Conservation (phyloP, 1,140 invertebrate species). For the Aphelinus certus region DNA sequence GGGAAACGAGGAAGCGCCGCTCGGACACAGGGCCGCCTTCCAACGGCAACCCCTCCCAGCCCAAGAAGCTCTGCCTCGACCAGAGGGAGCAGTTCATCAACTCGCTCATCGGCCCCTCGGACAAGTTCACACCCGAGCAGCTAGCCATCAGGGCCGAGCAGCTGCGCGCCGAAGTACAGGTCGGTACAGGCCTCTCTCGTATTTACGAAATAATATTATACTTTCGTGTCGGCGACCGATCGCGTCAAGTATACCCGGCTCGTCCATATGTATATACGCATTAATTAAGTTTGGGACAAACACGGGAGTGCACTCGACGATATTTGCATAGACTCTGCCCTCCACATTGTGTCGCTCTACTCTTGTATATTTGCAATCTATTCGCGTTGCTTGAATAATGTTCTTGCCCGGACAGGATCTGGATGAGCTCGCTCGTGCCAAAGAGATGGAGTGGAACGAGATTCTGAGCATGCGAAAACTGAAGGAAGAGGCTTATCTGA, state of each 20-base stretch:
- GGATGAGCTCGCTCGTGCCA: constrained; percentile 74
- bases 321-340: too few species aligned
- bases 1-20: constrained; percentile 52
- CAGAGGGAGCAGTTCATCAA: constrained; percentile 59
- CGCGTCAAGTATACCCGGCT: too few species aligned
- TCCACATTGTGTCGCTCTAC: too few species aligned
- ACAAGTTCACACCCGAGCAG: constrained; percentile 55
- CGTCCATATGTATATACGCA: too few species aligned
- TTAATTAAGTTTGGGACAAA: too few species aligned
- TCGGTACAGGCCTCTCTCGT: constrained; percentile 15
- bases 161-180: constrained; percentile 58
- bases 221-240: too few species aligned
- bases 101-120: constrained; percentile 52
- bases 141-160: constrained; percentile 56
- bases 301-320: too few species aligned
- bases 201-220: background rate
- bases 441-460: constrained; percentile 86
- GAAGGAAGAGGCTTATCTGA: constrained; percentile 80
- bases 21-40: constrained; percentile 46
- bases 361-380: background rate
- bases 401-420: constrained; percentile 65
- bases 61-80: constrained; percentile 56
- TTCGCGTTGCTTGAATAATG: background rate
- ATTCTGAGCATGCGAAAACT: constrained; percentile 81
- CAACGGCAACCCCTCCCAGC: constrained; percentile 46